Base-by-base conservation (phyloP, 2,797 vertebrate genomes). In the Myotis pilosus region DNA sequence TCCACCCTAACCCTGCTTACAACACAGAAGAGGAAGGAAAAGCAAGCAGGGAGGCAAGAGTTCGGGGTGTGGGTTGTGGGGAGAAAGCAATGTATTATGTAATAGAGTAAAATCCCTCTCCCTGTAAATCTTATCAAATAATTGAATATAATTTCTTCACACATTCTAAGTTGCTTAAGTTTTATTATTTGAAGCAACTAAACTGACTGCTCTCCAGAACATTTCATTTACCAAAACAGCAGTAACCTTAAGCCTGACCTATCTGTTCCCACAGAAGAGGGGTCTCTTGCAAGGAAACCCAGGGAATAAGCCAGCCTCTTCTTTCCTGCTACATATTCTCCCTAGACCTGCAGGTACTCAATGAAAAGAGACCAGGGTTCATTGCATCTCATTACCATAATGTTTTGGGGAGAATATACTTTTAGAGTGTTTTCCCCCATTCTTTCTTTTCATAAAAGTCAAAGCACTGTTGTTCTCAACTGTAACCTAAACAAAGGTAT, bases 11-110 rank as follows among this genome's bases (percentile, higher is more conserved):
- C 51, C 17, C 23, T 69, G 25, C 60, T 91, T 88, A 57, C 53
- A 86, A 55, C 41, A 87, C 93, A 38, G 69, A 92, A 38, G 47
- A 93, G 84, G 74, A 94, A 96, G 88, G 74, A 95, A 96, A 83
- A 30, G 68, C 33, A 89, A 76, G 55, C 44, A 69, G 62, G 84
- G 95, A 78, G 33, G 41, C 74, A 92, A n/a, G 5, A 64, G 74
- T 66, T 86, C 38, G 66, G 60, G 28, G 30, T 22, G 13, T 47
- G 33, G 78, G 12, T 30, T 76, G 2, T 76, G 47, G 17, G 22
- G 30, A 82, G 25, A 80, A 92, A 69, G 33, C 12, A 87, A 33
- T 81, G 36, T 44, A 55, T 85, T 86, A 51, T 17, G 11, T 38
- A 85, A 57, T 0, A 95, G 12, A 83, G 23, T 23, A 75, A 87